These are phyloP conservation scores for Darevskia nairensis DNA, from an alignment of 2,797 vertebrate species.

Conservation along the genomic window DNA sequence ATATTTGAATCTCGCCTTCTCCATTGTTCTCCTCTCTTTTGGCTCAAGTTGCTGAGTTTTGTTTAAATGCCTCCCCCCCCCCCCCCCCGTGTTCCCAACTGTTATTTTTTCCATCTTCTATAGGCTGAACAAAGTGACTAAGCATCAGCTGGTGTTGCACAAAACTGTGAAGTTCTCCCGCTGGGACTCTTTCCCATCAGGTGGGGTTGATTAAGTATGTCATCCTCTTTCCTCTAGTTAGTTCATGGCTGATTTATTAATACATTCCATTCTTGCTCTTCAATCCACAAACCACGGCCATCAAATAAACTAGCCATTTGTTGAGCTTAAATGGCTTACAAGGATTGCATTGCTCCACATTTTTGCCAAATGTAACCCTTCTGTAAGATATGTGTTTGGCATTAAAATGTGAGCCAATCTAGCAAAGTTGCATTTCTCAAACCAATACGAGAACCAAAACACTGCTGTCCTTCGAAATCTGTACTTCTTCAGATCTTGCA, in stretches of 20 bases:
- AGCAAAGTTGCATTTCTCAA: no score
- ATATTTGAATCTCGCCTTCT: not conserved
- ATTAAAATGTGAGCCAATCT: no score
- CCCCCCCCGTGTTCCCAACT: not conserved
- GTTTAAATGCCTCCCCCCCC: not conserved
- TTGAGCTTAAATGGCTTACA: not conserved
- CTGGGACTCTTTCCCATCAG: constrained; percentile 17
- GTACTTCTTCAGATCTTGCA: no score
- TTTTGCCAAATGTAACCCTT: not conserved
- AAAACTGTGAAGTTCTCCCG: not conserved
- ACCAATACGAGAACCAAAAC: no score
- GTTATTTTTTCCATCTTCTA: not conserved
- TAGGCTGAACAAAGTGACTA: constrained; percentile 18
- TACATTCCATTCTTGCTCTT: constrained; percentile 1
- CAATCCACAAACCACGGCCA: not conserved
- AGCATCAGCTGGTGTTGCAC: constrained; percentile 29
- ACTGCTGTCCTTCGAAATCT: no score
- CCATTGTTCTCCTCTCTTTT: not conserved
- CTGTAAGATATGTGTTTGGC: no score
- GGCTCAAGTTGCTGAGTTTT: not conserved
- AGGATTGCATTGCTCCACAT: not conserved
- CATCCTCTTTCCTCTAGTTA: not conserved
- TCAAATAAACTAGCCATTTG: constrained; percentile 5
- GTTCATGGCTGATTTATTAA: constrained; percentile 38
- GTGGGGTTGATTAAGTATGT: constrained; percentile 36